Evolutionary conservation across 2,113 vertebrate species (phyloP).

Genomic region (Embiotoca jacksoni): DNA sequence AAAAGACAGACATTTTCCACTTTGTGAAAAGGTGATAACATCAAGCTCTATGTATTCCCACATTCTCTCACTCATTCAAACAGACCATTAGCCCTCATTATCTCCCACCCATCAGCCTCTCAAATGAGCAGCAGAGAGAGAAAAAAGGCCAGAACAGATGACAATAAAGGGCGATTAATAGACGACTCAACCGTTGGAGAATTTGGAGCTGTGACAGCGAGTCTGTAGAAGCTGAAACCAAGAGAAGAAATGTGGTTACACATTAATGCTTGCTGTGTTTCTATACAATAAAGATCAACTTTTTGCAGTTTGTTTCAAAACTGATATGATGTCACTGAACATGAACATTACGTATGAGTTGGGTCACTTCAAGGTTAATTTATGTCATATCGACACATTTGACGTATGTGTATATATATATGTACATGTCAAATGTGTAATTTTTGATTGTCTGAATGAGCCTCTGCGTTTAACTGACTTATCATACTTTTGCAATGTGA

Average conservation of each 20-base stretch:
- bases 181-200: constrained; percentile 32
- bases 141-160: constrained; percentile 24
- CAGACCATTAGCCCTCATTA: constrained; percentile 62
- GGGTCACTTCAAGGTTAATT: too few species aligned
- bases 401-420: too few species aligned
- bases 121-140: constrained; percentile 38
- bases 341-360: too few species aligned
- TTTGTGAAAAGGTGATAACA: constrained; percentile 8
- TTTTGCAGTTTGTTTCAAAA: background rate
- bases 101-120: constrained; percentile 40
- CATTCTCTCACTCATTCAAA: constrained; percentile 49
- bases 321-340: background rate
- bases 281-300: background rate
- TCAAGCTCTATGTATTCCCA: constrained; percentile 22
- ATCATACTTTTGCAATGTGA: too few species aligned
- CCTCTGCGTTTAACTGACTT: too few species aligned
- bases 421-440: too few species aligned
- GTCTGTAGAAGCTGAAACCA: constrained; percentile 18
- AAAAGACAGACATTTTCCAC: constrained; percentile 15
- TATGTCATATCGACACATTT: too few species aligned
- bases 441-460: too few species aligned
- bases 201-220: constrained; percentile 18
- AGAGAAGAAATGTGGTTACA: background rate
- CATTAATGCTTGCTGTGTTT: background rate
- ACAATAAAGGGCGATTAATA: constrained; percentile 39